These are phyloP conservation scores for Cotesia congregata DNA, from an alignment of 2,888 invertebrate species.

Conservation along the genomic window DNA sequence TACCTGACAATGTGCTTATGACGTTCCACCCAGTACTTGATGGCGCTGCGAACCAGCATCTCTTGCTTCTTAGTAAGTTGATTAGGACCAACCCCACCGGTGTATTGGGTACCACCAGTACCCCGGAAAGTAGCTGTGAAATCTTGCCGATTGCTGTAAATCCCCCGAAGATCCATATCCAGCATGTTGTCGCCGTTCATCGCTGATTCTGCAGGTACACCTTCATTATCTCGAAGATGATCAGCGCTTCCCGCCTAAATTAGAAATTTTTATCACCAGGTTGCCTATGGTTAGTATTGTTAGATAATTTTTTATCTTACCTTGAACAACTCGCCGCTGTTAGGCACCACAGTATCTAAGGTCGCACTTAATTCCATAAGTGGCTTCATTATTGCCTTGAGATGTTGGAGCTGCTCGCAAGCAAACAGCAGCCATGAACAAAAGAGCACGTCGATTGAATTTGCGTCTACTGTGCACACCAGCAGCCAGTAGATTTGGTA, in stretches of 20 bases:
- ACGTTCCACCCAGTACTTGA: slow-evolving; percentile 91
- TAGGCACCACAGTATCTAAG: slow-evolving; percentile 79
- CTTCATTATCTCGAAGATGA: slow-evolving; percentile 58
- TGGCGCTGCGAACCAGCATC: slow-evolving; percentile 86
- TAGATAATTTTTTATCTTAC: slow-evolving; percentile 44
- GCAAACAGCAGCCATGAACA: slow-evolving; percentile 89
- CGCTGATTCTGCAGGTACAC: slow-evolving; percentile 50
- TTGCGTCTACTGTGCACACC: slow-evolving; percentile 76
- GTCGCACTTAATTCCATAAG: slow-evolving; percentile 89
- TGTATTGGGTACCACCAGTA: slow-evolving; percentile 68
- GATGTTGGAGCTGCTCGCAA: slow-evolving; percentile 87
- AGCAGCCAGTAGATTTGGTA: slow-evolving; percentile 81
- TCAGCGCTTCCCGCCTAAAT: slow-evolving; percentile 64
- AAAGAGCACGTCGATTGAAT: slow-evolving; percentile 81
- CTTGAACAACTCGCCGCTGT: slow-evolving; percentile 72
- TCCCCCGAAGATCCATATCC: slow-evolving; percentile 80
- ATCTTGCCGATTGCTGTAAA: slow-evolving; percentile 84
- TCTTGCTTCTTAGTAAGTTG: slow-evolving; percentile 87
- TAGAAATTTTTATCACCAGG: too few relatives aligned
- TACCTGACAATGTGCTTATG: slow-evolving; percentile 91
- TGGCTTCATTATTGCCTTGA: slow-evolving; percentile 89
- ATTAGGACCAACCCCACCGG: slow-evolving; percentile 78
- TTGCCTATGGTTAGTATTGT: too few relatives aligned
- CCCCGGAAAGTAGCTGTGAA: slow-evolving; percentile 82
- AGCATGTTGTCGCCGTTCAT: slow-evolving; percentile 61